Percentiles rank a stretch among this genome's conserved stretches.
These are phyloP conservation scores for Crypturellus tataupa DNA, from an alignment of 2,797 vertebrate genomes.

Conservation along the genomic window DNA sequence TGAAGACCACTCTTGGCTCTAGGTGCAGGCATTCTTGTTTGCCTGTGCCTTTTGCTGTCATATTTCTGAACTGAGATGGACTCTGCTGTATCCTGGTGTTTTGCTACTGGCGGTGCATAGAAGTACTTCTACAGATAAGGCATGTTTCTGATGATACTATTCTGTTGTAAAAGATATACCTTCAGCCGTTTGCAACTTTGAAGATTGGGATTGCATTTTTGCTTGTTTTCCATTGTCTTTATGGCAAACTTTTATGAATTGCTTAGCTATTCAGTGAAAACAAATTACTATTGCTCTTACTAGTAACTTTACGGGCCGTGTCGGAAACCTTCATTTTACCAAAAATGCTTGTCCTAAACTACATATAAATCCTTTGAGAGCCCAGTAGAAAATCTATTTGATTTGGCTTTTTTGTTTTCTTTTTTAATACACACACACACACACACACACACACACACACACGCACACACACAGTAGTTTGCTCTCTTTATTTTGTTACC, in stretches of 20 bases:
- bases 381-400: background rate
- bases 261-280: background rate
- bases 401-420: background rate
- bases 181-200: background rate
- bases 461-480: background rate
- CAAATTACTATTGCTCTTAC: background rate
- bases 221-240: background rate
- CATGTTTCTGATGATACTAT: background rate
- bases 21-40: background rate
- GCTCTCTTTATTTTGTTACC: background rate
- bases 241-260: background rate
- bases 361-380: background rate
- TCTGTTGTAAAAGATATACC: background rate
- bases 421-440: too few species aligned
- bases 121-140: background rate
- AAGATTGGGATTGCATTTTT: background rate
- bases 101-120: background rate
- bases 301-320: background rate
- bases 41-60: background rate
- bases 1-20: background rate
- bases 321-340: background rate
- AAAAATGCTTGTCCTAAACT: background rate
- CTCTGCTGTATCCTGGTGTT: background rate
- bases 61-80: background rate
- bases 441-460: too few species aligned